Evolutionary conservation across 2,888 invertebrate species (phyloP).

Genomic region (Arctia plantaginis): DNA sequence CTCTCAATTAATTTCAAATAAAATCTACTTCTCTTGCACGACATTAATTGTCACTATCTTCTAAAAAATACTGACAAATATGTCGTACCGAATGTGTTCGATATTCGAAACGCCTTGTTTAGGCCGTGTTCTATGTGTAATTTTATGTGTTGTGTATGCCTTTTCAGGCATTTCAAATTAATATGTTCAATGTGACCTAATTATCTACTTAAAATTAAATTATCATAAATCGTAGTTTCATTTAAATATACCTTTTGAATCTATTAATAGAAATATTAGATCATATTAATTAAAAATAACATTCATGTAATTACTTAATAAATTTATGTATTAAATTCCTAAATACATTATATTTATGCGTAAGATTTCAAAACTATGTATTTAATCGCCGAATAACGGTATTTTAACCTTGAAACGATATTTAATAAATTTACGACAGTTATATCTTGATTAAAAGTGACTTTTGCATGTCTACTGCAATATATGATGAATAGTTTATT

Average conservation of each 20-base stretch:
- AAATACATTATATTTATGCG: background rate
- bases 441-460: constrained; percentile 2
- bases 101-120: no score
- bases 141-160: background rate
- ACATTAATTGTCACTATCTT: no score
- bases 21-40: no score
- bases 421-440: constrained; percentile 4
- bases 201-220: background rate
- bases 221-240: background rate
- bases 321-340: background rate
- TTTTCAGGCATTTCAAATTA: background rate
- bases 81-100: no score
- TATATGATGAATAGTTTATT: background rate
- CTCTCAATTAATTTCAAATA: no score
- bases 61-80: no score
- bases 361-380: background rate
- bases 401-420: constrained; percentile 2
- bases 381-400: background rate
- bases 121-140: background rate
- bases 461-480: constrained; percentile 7
- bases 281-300: background rate
- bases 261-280: background rate
- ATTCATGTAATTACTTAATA: background rate
- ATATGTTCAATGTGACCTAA: background rate
- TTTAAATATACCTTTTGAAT: background rate